These are phyloP conservation scores for Coryphaenoides rupestris DNA, from an alignment of 2,113 vertebrate species.

Conservation along the genomic window DNA sequence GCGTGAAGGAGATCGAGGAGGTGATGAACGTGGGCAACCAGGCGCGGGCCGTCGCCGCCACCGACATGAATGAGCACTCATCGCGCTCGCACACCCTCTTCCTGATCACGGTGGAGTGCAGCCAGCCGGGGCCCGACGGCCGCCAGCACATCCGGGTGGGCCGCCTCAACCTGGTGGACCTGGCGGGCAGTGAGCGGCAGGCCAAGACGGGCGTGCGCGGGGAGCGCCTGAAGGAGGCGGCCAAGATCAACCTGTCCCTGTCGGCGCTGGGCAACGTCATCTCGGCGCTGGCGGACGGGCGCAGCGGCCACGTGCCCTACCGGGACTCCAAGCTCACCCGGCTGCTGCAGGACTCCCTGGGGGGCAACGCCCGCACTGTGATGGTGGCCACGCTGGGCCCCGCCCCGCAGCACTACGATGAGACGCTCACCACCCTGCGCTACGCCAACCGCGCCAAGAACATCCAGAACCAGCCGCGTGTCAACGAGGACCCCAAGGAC, in stretches of 20 bases:
- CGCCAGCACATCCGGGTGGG: conserved; percentile 94
- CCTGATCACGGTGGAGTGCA: conserved; percentile 93
- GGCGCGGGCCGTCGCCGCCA: conserved; percentile 84
- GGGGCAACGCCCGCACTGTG: conserved; percentile 94
- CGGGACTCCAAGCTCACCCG: conserved; percentile 97
- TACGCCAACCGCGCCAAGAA: conserved; percentile 97
- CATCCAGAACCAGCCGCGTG: conserved; percentile 94
- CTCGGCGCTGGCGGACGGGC: conserved; percentile 88
- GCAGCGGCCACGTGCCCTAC: conserved; percentile 91
- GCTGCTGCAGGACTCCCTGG: conserved; percentile 92
- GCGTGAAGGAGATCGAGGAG: conserved; percentile 95
- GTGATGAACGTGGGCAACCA: conserved; percentile 96
- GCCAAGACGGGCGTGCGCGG: conserved; percentile 84
- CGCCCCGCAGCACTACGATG: conserved; percentile 86
- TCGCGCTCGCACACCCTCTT: conserved; percentile 96
- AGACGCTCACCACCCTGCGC: conserved; percentile 91
- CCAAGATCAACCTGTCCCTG: conserved; percentile 97
- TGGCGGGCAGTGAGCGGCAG: conserved; percentile 94
- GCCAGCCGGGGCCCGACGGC: conserved; percentile 85
- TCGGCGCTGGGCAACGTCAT: conserved; percentile 96
- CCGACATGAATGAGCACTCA: conserved; percentile 96
- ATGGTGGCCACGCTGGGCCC: conserved; percentile 97
- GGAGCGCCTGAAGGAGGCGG: conserved; percentile 91
- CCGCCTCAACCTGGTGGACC: conserved; percentile 93
- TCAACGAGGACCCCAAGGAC: conserved; percentile 97